Conservation (phyloP, 2,113 vertebrate genomes). For the Micronycteris hirsuta region DNA sequence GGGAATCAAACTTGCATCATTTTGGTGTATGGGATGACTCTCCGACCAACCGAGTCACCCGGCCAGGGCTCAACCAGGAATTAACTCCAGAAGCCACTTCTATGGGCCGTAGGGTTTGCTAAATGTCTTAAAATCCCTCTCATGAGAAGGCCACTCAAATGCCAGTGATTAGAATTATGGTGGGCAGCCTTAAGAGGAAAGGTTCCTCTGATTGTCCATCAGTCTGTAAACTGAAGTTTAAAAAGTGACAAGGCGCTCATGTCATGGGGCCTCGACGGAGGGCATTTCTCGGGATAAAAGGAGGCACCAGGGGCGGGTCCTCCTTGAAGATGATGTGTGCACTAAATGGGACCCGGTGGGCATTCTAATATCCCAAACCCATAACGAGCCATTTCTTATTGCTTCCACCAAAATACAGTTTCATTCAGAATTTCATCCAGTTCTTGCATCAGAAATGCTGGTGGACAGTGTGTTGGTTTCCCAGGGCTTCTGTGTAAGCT, state of each 20-base stretch:
- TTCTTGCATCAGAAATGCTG: neutral
- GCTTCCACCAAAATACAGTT: neutral
- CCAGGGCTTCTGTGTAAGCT: neutral
- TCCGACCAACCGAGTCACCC: no score
- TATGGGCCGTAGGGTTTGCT: neutral
- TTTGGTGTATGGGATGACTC: no score
- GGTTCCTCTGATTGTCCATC: neutral
- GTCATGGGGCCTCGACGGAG: neutral
- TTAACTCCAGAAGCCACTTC: neutral
- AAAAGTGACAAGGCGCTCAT: neutral
- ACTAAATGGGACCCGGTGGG: neutral
- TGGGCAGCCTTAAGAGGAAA: neutral
- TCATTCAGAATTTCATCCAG: neutral
- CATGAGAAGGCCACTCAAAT: neutral
- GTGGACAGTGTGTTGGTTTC: neutral
- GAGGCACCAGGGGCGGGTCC: fast-evolving
- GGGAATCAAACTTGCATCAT: no score
- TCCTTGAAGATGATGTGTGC: neutral
- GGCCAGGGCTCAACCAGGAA: neutral
- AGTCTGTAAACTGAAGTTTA: neutral
- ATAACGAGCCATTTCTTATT: neutral
- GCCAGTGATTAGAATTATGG: neutral
- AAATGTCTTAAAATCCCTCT: neutral
- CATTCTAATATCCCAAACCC: neutral
- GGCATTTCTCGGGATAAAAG: neutral